A percentile compares a stretch with the other conserved stretches of the same genome.
phyloP scores from a whole-genome alignment of 2,888 invertebrate species.

The Lysandra coridon region DNA sequence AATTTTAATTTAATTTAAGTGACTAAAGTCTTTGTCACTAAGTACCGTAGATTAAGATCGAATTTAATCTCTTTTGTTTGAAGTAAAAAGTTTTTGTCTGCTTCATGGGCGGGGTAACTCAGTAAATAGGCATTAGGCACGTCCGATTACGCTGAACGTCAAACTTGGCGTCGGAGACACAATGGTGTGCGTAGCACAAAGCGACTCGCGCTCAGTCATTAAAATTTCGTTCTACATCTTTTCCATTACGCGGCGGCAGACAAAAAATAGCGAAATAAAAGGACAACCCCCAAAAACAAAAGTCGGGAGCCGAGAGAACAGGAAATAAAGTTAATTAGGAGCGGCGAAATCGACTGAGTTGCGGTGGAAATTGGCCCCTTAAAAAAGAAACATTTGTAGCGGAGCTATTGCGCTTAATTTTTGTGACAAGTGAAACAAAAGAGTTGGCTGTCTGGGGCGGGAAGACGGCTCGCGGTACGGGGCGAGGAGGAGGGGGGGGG shows the following conservation, averaged over 20 bases:
- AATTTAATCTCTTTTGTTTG: conserved; percentile 29
- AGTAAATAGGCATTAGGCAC: conserved; percentile 58
- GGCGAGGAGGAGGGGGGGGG: conserved; percentile 40
- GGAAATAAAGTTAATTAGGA: conserved; percentile 81
- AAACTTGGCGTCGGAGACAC: conserved; percentile 64
- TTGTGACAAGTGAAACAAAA: conserved; percentile 81
- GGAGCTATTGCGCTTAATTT: conserved; percentile 79
- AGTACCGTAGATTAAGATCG: not conserved
- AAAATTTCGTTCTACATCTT: conserved; percentile 80
- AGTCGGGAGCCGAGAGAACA: conserved; percentile 75
- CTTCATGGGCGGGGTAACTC: conserved; percentile 53
- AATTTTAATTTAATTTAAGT: no score
- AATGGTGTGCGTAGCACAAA: conserved; percentile 70
- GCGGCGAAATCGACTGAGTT: conserved; percentile 80
- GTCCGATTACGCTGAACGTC: conserved; percentile 63
- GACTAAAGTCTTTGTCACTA: not conserved
- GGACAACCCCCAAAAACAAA: conserved; percentile 74
- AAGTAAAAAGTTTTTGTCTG: conserved; percentile 54
- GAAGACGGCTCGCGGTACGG: conserved; percentile 41
- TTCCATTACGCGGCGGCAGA: conserved; percentile 77
- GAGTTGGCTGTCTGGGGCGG: conserved; percentile 68
- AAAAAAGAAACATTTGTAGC: conserved; percentile 80
- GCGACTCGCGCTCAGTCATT: conserved; percentile 76
- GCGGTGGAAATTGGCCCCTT: conserved; percentile 80
- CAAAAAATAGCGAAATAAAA: conserved; percentile 77